Percentiles rank a stretch among this genome's conserved stretches.
phyloP scores from a whole-genome alignment of 2,888 invertebrate species.

The Leucozona laternaria region DNA sequence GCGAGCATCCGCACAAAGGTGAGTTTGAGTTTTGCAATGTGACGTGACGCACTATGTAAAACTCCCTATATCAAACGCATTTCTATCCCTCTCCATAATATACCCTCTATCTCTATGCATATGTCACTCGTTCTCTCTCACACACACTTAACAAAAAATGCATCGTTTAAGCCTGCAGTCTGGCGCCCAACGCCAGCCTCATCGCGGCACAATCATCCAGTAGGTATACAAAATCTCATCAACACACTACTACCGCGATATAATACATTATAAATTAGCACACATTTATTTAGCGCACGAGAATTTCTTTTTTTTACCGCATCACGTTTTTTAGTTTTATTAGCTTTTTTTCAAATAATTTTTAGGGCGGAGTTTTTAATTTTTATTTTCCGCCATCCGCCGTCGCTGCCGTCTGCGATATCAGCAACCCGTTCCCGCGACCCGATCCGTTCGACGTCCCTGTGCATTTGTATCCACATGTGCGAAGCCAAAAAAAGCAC shows the following conservation, averaged over 20 bases:
- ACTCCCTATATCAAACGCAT: slow-evolving; percentile 41
- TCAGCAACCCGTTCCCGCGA: no score
- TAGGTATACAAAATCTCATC: slow-evolving; percentile 37
- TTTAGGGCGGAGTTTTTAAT: slow-evolving; percentile 84
- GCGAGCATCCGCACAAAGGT: neutral
- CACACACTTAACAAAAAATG: slow-evolving; percentile 14
- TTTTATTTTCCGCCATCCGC: slow-evolving; percentile 80
- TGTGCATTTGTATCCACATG: slow-evolving; percentile 43
- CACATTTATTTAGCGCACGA: slow-evolving; percentile 75
- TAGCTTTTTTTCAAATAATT: slow-evolving; percentile 77
- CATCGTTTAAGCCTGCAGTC: slow-evolving; percentile 25
- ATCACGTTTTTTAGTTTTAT: slow-evolving; percentile 72
- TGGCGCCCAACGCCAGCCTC: slow-evolving; percentile 56
- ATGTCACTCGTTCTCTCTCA: slow-evolving; percentile 18
- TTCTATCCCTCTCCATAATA: slow-evolving; percentile 16
- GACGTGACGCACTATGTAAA: slow-evolving; percentile 65
- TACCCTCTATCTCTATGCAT: neutral
- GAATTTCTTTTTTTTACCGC: slow-evolving; percentile 64
- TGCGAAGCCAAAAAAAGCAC: slow-evolving; percentile 48
- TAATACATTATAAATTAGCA: slow-evolving; percentile 81
- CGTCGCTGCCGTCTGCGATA: slow-evolving; percentile 64
- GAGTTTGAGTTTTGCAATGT: neutral
- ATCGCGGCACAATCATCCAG: slow-evolving; percentile 30
- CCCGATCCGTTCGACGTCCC: slow-evolving; percentile 5
- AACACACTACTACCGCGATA: slow-evolving; percentile 71